Conservation (phyloP, 2,888 invertebrate genomes). For the Melinaea marsaeus region DNA sequence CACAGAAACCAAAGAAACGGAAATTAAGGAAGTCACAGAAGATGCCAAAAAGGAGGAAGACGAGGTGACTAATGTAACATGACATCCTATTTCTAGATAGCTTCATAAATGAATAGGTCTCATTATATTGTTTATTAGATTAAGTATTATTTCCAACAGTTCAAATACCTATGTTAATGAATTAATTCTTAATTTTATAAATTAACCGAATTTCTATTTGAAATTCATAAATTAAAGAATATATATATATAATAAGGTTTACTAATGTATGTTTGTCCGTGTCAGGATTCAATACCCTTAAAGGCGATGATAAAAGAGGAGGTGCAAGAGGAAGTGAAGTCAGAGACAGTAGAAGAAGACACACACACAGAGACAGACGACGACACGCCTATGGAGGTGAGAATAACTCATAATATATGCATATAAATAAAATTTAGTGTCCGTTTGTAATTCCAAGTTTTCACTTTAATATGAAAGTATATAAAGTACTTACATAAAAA, state of each 20-base stretch:
- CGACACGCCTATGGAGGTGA: conserved; percentile 79
- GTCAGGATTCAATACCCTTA: conserved; percentile 60
- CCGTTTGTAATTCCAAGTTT: no score
- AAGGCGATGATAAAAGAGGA: conserved; percentile 58
- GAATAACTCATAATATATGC: neutral
- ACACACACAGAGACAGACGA: conserved; percentile 73
- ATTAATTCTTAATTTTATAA: no score
- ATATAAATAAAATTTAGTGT: no score
- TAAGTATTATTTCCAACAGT: no score
- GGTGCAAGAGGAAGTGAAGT: conserved; percentile 33
- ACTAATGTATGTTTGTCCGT: conserved; percentile 4
- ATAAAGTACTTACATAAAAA: no score
- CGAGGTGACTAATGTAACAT: conserved; percentile 41
- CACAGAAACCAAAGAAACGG: conserved; percentile 9
- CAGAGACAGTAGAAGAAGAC: conserved; percentile 45
- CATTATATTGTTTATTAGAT: neutral
- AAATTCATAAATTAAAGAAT: no score
- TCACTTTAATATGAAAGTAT: no score
- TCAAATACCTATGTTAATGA: no score
- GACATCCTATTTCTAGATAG: neutral
- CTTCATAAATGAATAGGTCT: neutral
- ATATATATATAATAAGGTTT: no score
- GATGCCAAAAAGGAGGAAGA: conserved; percentile 55
- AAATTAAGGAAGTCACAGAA: conserved; percentile 28
- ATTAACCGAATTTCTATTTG: no score